These are phyloP conservation scores for Brachyrhaphis roseni DNA, from an alignment of 2,797 vertebrate species.

Conservation along the genomic window DNA sequence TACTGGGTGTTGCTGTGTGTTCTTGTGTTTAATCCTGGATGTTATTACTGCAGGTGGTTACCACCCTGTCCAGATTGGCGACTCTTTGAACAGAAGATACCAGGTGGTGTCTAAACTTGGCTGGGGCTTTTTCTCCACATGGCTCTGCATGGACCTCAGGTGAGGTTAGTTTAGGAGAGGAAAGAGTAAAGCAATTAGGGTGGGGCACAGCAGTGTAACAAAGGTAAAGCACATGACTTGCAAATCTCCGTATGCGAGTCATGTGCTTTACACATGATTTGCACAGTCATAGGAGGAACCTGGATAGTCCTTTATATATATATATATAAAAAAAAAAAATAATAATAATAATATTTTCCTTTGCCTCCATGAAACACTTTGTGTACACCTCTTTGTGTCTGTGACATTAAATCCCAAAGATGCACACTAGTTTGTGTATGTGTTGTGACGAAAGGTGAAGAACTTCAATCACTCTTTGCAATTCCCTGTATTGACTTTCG, in stretches of 20 bases:
- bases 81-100: slow-evolving; percentile 83
- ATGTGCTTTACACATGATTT: no score
- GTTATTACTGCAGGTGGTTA: slow-evolving; percentile 77
- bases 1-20: neutral
- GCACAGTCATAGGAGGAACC: no score
- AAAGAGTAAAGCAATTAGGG: neutral
- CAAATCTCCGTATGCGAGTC: no score
- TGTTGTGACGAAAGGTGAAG: neutral
- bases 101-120: slow-evolving; percentile 83
- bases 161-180: slow-evolving; percentile 18
- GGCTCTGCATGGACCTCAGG: slow-evolving; percentile 86
- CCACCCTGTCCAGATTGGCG: slow-evolving; percentile 76
- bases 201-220: no score
- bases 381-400: neutral
- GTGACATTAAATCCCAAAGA: neutral
- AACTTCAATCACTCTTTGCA: neutral
- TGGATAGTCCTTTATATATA: no score
- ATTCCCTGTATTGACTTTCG: neutral
- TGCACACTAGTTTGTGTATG: neutral
- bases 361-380: neutral
- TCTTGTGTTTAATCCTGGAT: neutral
- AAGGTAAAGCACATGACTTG: no score
- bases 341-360: neutral
- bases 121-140: slow-evolving; percentile 86
- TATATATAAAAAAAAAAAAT: no score